Percentiles rank a stretch among this genome's conserved stretches.
Conservation (phyloP, 2,113 vertebrate species). For the Nestor notabilis region DNA sequence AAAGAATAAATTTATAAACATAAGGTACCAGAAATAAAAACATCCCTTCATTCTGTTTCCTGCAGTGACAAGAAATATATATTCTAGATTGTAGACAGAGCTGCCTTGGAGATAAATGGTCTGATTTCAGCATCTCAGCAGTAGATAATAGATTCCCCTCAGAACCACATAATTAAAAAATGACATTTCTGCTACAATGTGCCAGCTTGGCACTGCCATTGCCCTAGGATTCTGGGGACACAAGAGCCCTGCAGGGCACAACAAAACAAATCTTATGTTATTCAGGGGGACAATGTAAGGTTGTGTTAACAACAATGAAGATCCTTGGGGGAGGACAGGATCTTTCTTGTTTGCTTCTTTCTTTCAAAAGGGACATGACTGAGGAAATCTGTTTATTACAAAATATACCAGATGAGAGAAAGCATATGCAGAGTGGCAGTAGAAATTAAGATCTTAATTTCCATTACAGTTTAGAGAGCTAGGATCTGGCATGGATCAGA, state of each 20-base stretch:
- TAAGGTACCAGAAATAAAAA: slow-evolving; percentile 72
- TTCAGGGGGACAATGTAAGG: slow-evolving; percentile 30
- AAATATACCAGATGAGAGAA: slow-evolving; percentile 12
- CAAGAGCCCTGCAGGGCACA: slow-evolving; percentile 31
- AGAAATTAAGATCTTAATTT: slow-evolving; percentile 52
- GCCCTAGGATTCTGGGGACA: slow-evolving; percentile 47
- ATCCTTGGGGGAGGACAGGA: not conserved
- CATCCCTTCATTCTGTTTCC: slow-evolving; percentile 64
- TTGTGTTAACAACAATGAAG: not conserved
- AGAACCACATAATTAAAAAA: slow-evolving; percentile 80
- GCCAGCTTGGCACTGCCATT: slow-evolving; percentile 31
- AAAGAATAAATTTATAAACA: slow-evolving; percentile 71
- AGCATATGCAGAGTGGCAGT: not conserved
- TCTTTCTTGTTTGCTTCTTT: not conserved
- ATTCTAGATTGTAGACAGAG: slow-evolving; percentile 68
- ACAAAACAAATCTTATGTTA: slow-evolving; percentile 46
- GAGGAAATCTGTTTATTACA: not conserved
- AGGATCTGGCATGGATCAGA: not conserved
- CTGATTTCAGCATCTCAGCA: slow-evolving; percentile 75
- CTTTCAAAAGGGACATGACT: not conserved
- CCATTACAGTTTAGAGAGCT: not conserved
- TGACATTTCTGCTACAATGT: slow-evolving; percentile 70
- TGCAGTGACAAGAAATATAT: slow-evolving; percentile 71
- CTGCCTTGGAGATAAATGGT: slow-evolving; percentile 77
- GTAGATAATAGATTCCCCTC: slow-evolving; percentile 77